Base-by-base conservation (phyloP, 2,113 vertebrate species). In the Irena cyanogastra region DNA sequence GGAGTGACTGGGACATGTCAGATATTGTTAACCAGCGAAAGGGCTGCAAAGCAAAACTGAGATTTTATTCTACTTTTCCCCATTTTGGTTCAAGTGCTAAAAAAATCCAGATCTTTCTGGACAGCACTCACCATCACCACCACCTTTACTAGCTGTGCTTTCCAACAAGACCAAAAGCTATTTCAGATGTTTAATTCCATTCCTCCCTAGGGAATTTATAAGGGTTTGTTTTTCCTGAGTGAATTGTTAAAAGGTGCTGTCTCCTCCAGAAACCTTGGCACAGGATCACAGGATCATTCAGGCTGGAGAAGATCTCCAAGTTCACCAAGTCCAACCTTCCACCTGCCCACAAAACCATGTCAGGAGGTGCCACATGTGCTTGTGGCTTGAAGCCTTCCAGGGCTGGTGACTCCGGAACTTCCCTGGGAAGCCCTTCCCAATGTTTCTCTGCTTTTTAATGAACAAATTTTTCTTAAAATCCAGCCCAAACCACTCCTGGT, bases 301-400 rank as follows among this genome's bases (percentile, higher is more conserved):
- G 39, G 28, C 13, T 60, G 78, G 61, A n/a, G 35, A 60, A 53
- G 16, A 60, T 28, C 53, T 60, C 61, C 53, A 41, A 26, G 53
- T 26, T 6, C 26, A 35, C 6, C 45, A 10, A 22, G 13, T 4
- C 28, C 78, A 68, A 7, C 44, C 52, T 59, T 16, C 19, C 11
- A 57, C 21, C 75, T 2, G 3, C 20, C n/a, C 66, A 10, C 31
- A 8, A 8, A 75, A 7, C 31, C 10, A 2, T 0, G 1, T 1
- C 69, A 68, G 24, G 16, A 68, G 21, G 11, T 45, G 60, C 45
- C 61, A 68, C 30, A 13, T 26, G 60, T 8, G 0, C 28, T 5
- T 1, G 0, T 45, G 60, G 5, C 23, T 20, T 39, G 37, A 26
- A 52, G 2, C 4, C 5, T 44, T 44, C 44, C 77, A 59, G 37